These are phyloP conservation scores for Cassiopea xamachana DNA, from an alignment of 30 jellyfish, hydroid and myxozoan genomes.

Conservation along the genomic window DNA sequence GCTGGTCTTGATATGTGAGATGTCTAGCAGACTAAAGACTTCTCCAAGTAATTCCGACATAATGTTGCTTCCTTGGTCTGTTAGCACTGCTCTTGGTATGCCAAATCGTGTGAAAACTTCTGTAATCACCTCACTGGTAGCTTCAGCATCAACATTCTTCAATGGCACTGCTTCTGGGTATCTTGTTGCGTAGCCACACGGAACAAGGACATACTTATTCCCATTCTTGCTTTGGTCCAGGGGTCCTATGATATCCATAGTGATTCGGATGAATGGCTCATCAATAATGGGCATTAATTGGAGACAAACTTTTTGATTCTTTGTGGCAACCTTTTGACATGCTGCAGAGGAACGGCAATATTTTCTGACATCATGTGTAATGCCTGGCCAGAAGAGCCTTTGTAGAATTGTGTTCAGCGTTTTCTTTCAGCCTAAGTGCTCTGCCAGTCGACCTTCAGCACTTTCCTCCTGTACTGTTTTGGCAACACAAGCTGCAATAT, in stretches of 20 bases:
- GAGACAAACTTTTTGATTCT: not conserved
- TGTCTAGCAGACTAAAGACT: not conserved
- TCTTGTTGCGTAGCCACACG: slow-evolving; percentile 22
- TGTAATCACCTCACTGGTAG: slow-evolving; percentile 31
- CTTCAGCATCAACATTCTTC: slow-evolving; percentile 7
- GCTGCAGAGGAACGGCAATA: slow-evolving; percentile 14
- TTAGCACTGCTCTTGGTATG: slow-evolving; percentile 26
- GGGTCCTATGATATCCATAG: slow-evolving; percentile 45
- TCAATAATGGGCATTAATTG: slow-evolving; percentile 43
- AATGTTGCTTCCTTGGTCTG: slow-evolving; percentile 40
- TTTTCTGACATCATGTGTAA: slow-evolving; percentile 9
- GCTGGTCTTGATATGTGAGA: slow-evolving; percentile 18
- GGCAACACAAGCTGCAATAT: slow-evolving; percentile 25
- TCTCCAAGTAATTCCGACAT: slow-evolving; percentile 22
- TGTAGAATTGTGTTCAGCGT: not conserved
- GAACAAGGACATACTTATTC: not conserved
- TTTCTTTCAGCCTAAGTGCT: slow-evolving; percentile 52
- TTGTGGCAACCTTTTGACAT: slow-evolving; percentile 20
- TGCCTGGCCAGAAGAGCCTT: slow-evolving; percentile 50
- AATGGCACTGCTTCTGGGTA: slow-evolving; percentile 58
- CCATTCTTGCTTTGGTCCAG: not conserved
- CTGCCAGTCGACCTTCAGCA: slow-evolving; percentile 33
- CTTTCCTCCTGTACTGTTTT: not conserved
- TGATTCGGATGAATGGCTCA: slow-evolving; percentile 22
- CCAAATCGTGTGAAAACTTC: slow-evolving; percentile 30